Percentiles rank a stretch among this genome's conserved stretches.
phyloP scores from a whole-genome alignment of 2,888 invertebrate genomes.

The Leptinotarsa juncta region DNA sequence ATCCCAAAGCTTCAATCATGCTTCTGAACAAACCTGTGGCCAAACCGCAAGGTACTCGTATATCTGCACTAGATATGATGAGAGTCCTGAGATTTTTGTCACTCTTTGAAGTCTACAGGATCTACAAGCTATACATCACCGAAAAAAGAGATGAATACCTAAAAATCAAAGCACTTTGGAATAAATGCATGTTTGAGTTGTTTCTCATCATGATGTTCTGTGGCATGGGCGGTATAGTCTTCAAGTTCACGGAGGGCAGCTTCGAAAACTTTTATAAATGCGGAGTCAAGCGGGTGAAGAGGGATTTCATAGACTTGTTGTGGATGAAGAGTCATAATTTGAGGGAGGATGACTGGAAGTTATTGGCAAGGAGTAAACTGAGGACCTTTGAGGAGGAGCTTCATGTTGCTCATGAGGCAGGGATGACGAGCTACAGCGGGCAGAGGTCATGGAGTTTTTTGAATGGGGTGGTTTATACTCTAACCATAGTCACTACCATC shows the following conservation, averaged over 20 bases:
- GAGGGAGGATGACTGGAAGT: slow-evolving; percentile 91
- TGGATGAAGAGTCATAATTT: slow-evolving; percentile 86
- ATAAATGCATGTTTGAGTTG: slow-evolving; percentile 76
- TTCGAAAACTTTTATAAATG: slow-evolving; percentile 90
- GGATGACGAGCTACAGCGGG: slow-evolving; percentile 85
- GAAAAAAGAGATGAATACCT: slow-evolving; percentile 71
- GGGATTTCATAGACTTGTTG: slow-evolving; percentile 85
- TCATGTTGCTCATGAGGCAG: slow-evolving; percentile 85
- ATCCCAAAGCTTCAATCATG: slow-evolving; percentile 61
- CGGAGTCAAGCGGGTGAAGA: slow-evolving; percentile 85
- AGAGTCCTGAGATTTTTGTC: slow-evolving; percentile 56
- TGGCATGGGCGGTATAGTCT: slow-evolving; percentile 81
- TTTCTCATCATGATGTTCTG: slow-evolving; percentile 79
- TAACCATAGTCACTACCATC: slow-evolving; percentile 89
- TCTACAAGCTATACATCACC: slow-evolving; percentile 72
- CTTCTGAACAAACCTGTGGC: slow-evolving; percentile 52
- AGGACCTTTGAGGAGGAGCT: slow-evolving; percentile 89
- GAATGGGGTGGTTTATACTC: slow-evolving; percentile 86
- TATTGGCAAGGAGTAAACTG: slow-evolving; percentile 82
- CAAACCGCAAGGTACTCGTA: slow-evolving; percentile 43
- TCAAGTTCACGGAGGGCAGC: slow-evolving; percentile 85
- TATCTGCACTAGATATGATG: slow-evolving; percentile 54
- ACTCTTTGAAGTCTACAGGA: slow-evolving; percentile 63
- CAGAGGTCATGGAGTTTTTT: slow-evolving; percentile 89
- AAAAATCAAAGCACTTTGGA: slow-evolving; percentile 70